These are phyloP conservation scores for Strix uralensis DNA, from an alignment of 2,113 vertebrate species.

Conservation along the genomic window DNA sequence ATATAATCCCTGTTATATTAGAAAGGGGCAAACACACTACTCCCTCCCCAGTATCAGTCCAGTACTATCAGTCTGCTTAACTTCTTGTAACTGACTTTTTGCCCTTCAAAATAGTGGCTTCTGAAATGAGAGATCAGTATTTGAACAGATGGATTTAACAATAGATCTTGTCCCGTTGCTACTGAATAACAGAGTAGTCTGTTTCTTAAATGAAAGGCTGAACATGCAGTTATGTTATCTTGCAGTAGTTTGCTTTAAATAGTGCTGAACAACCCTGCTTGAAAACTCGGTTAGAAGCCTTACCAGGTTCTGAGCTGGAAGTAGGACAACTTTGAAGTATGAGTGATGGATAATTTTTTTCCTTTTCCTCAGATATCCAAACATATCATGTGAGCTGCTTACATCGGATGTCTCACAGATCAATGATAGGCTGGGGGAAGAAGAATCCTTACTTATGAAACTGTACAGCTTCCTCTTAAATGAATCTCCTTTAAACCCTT, in stretches of 20 bases:
- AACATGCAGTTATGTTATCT: background rate
- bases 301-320: background rate
- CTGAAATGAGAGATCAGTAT: background rate
- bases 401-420: constrained; percentile 96
- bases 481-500: constrained; percentile 91
- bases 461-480: constrained; percentile 94
- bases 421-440: constrained; percentile 94
- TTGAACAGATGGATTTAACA: background rate
- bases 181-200: background rate
- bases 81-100: background rate
- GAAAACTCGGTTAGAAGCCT: background rate
- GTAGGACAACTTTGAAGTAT: background rate
- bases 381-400: constrained; percentile 97
- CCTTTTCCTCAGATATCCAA: constrained; percentile 85
- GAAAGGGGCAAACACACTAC: background rate
- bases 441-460: constrained; percentile 90
- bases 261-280: background rate
- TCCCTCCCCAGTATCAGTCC: background rate
- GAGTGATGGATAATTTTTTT: background rate
- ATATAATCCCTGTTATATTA: background rate
- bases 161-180: background rate
- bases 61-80: background rate
- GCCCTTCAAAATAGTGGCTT: background rate
- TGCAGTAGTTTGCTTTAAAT: background rate
- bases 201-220: background rate